phyloP scores from a whole-genome alignment of 2,113 vertebrate genomes.

The Plecotus auritus region DNA sequence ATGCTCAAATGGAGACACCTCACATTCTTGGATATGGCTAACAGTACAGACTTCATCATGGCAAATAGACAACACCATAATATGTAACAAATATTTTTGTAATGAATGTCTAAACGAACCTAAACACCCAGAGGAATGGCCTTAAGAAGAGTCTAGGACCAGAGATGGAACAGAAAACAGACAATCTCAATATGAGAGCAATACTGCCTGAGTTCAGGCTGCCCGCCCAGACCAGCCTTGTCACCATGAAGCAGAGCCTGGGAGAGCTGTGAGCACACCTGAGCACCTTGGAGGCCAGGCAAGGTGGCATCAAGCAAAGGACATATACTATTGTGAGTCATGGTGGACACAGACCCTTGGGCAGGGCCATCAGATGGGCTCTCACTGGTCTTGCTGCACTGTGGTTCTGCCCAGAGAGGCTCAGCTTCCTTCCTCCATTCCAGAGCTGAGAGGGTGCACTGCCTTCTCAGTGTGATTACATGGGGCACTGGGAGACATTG shows the following conservation, averaged over 20 bases:
- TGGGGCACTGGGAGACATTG: not conserved
- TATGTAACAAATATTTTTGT: not conserved
- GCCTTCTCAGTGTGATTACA: not conserved
- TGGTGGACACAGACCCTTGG: not conserved
- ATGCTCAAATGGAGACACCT: not conserved
- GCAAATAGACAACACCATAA: not conserved
- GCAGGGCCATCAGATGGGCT: not conserved
- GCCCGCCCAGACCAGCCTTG: not conserved
- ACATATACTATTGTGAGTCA: fast-evolving
- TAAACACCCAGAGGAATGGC: not conserved
- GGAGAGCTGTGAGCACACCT: not conserved
- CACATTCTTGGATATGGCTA: not conserved
- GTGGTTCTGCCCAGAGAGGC: not conserved
- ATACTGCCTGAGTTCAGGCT: not conserved
- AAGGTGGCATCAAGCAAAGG: not conserved
- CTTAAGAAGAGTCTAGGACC: not conserved
- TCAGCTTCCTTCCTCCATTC: not conserved
- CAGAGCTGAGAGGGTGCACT: not conserved
- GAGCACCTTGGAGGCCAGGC: not conserved
- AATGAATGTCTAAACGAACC: not conserved
- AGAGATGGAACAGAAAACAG: not conserved
- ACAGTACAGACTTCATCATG: not conserved
- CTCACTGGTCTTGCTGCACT: not conserved
- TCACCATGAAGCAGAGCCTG: not conserved
- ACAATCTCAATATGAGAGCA: not conserved